phyloP scores from a whole-genome alignment of 2,113 vertebrate genomes.

The Alethe diademata region DNA sequence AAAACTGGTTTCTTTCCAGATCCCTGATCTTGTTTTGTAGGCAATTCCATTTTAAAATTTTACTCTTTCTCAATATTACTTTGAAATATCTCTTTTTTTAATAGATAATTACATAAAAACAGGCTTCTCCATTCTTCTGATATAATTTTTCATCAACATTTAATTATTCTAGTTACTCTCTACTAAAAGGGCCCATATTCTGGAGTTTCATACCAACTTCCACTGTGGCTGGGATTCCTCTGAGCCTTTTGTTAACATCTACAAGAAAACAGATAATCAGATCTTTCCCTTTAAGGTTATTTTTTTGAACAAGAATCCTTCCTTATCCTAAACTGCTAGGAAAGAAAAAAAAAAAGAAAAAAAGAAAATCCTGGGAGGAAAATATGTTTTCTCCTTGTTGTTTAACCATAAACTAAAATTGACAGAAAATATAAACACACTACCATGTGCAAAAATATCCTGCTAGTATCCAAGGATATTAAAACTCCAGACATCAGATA shows the following conservation, averaged over 20 bases:
- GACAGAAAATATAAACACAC: neutral
- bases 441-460: neutral
- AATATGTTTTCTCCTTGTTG: neutral
- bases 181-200: neutral
- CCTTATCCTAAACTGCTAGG: neutral
- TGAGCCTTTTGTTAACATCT: neutral
- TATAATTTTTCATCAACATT: neutral
- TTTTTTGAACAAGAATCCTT: neutral
- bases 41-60: neutral
- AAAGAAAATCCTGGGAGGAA: neutral
- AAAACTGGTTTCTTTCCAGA: conserved; percentile 3
- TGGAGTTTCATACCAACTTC: neutral
- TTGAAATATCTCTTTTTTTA: neutral
- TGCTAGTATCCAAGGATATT: neutral
- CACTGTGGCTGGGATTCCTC: neutral
- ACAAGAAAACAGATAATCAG: neutral
- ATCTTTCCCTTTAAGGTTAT: neutral
- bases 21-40: neutral
- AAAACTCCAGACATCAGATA: neutral
- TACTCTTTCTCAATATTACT: neutral
- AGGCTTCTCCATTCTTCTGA: neutral
- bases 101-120: neutral
- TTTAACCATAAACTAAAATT: neutral
- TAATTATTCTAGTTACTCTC: neutral
- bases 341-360: neutral